These are phyloP conservation scores for Tyrannus savana DNA, from an alignment of 2,113 vertebrate species.

Conservation along the genomic window DNA sequence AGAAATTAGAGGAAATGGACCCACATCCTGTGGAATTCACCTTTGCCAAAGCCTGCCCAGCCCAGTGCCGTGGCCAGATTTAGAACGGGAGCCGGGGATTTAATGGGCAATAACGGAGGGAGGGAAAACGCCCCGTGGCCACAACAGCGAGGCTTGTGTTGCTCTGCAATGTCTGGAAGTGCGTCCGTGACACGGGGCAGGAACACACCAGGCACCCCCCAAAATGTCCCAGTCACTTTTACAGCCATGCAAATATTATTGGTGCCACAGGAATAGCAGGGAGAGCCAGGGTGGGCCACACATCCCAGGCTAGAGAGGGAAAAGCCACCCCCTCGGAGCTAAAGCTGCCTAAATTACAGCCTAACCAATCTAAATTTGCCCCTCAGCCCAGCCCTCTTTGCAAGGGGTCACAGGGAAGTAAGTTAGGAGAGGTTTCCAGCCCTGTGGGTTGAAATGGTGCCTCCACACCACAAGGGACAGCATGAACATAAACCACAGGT, in stretches of 20 bases:
- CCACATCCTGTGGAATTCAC: conserved; percentile 59
- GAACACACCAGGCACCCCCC: neutral
- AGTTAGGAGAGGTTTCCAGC: neutral
- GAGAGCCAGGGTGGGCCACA: neutral
- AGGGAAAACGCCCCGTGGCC: neutral
- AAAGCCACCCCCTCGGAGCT: neutral
- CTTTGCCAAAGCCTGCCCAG: conserved; percentile 7
- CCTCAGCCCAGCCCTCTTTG: neutral
- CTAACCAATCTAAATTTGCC: neutral
- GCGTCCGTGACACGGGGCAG: neutral
- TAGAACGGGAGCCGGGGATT: neutral
- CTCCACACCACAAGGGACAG: neutral
- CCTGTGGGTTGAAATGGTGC: fast-evolving
- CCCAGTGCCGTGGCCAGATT: neutral
- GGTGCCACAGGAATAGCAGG: neutral
- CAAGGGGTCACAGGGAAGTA: neutral
- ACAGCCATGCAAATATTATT: neutral
- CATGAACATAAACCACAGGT: neutral
- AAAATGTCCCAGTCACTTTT: fast-evolving
- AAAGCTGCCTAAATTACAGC: neutral
- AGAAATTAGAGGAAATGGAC: conserved; percentile 56
- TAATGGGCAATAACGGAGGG: neutral
- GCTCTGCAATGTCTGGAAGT: neutral
- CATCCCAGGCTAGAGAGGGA: neutral
- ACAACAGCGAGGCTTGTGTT: neutral